Percentiles rank a stretch among this genome's conserved stretches.
Evolutionary conservation across 1,140 invertebrate species (phyloP).

Genomic region (Cydia strobilella): DNA sequence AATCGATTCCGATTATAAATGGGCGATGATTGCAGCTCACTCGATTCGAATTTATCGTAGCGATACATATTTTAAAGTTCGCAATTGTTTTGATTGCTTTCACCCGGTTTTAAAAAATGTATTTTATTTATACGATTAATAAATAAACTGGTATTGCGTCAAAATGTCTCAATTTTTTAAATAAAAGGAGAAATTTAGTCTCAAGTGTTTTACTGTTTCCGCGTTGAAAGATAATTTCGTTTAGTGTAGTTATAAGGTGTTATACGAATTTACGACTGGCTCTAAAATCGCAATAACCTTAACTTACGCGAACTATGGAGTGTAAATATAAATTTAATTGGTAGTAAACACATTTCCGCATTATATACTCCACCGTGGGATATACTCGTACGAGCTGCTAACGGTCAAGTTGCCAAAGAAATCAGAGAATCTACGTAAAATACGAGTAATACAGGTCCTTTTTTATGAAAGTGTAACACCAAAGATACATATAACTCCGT

Average conservation of each 20-base stretch:
- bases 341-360: background rate
- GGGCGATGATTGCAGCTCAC: conserved; percentile 38
- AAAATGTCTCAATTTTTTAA: conserved; percentile 11
- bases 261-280: background rate
- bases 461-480: too few relatives aligned
- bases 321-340: background rate
- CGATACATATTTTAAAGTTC: conserved; percentile 28
- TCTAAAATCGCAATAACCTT: background rate
- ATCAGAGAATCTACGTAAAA: too few relatives aligned
- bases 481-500: too few relatives aligned
- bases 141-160: background rate
- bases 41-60: conserved; percentile 38
- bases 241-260: background rate
- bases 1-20: conserved; percentile 46
- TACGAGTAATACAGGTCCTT: too few relatives aligned
- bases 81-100: conserved; percentile 22
- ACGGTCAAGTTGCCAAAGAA: too few relatives aligned
- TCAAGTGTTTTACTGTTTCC: conserved; percentile 1
- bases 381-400: too few relatives aligned
- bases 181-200: background rate
- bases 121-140: background rate
- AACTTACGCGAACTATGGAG: background rate
- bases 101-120: conserved; percentile 21
- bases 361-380: too few relatives aligned
- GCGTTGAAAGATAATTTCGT: background rate